Evolutionary conservation across 1,140 invertebrate species (phyloP).

Genomic region (Drosophila auraria): DNA sequence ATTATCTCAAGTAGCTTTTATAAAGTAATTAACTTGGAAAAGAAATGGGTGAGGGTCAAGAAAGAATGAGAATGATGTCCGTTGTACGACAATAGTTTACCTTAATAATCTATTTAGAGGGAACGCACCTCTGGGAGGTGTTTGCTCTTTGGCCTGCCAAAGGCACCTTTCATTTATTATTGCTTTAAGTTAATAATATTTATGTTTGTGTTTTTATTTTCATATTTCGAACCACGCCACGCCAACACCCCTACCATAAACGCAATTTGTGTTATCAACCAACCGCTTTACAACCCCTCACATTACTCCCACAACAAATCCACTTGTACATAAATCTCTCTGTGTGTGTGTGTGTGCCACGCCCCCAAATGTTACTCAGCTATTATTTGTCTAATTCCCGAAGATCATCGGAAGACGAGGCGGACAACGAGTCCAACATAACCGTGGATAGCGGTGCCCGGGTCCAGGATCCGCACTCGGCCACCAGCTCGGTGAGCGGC

Average conservation of each 20-base stretch:
- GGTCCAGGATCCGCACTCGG: slow-evolving; percentile 74
- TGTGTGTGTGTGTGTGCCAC: slow-evolving; percentile 20
- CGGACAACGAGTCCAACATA: slow-evolving; percentile 82
- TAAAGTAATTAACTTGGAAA: slow-evolving; percentile 10
- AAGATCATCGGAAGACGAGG: slow-evolving; percentile 85
- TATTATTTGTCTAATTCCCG: slow-evolving; percentile 84
- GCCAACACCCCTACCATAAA: slow-evolving; percentile 39
- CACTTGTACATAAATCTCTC: slow-evolving; percentile 34
- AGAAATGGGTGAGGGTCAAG: neutral
- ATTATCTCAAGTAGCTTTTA: slow-evolving; percentile 23
- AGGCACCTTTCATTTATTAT: slow-evolving; percentile 39
- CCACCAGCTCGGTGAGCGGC: slow-evolving; percentile 68
- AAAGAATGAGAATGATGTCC: no score
- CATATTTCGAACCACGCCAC: slow-evolving; percentile 66
- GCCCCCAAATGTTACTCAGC: slow-evolving; percentile 58
- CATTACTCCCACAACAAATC: slow-evolving; percentile 35
- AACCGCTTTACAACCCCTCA: slow-evolving; percentile 33
- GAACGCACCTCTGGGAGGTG: neutral
- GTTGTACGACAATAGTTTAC: neutral
- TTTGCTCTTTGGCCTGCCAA: slow-evolving; percentile 41
- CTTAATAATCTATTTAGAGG: neutral
- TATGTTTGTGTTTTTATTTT: slow-evolving; percentile 73
- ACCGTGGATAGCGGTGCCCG: slow-evolving; percentile 80
- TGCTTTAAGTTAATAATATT: slow-evolving; percentile 49
- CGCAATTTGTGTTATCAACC: slow-evolving; percentile 45